A percentile compares a stretch with the other conserved stretches of the same genome.
Conservation (phyloP, 2,113 vertebrate species). For the Sapayoa aenigma region DNA sequence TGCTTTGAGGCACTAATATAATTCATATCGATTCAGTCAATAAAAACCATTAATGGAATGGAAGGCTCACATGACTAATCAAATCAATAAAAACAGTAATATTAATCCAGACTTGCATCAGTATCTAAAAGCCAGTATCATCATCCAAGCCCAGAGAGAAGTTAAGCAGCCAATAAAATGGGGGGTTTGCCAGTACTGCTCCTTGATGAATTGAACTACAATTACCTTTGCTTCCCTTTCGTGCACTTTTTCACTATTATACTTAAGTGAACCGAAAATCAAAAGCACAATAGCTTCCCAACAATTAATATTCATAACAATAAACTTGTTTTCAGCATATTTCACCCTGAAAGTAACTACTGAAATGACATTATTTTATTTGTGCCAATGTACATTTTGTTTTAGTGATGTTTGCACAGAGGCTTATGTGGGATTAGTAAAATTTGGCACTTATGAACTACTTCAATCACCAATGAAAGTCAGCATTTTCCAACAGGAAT, state of each 20-base stretch:
- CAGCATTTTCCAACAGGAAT: not conserved
- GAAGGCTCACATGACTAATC: slow-evolving; percentile 21
- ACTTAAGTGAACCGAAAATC: not conserved
- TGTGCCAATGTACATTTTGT: not conserved
- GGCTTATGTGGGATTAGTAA: not conserved
- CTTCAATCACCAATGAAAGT: not conserved
- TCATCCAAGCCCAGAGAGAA: not conserved
- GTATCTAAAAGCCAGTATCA: slow-evolving; percentile 1
- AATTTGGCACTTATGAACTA: not conserved
- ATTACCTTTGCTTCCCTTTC: not conserved
- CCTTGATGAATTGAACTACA: not conserved
- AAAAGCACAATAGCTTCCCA: not conserved
- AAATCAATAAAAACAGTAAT: slow-evolving; percentile 39
- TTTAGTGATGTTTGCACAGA: not conserved
- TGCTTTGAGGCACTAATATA: not conserved
- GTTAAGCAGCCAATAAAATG: not conserved
- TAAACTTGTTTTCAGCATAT: not conserved
- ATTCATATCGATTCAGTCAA: not conserved
- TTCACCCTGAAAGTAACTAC: not conserved
- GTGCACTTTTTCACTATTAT: not conserved
- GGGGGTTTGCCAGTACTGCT: not conserved
- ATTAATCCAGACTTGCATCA: slow-evolving; percentile 16
- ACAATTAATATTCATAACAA: not conserved
- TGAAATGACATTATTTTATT: not conserved
- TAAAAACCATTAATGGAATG: slow-evolving; percentile 31